Evolutionary conservation across 2,888 invertebrate species (phyloP), one percentile per base, ranked within the genome.

Genomic region (Danaus chrysippus): DNA sequence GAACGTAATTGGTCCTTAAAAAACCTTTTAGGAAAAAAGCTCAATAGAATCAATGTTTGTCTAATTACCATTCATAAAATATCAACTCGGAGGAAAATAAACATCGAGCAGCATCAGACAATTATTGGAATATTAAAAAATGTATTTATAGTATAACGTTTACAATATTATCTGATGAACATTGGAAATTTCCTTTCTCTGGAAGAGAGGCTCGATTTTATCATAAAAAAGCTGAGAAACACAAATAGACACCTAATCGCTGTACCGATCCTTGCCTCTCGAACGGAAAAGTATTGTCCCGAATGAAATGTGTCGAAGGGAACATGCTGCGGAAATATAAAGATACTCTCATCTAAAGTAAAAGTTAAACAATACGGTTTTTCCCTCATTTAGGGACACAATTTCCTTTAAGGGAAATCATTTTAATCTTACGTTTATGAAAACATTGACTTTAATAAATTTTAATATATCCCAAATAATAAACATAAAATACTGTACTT

Each of bases 231-330:
- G 59, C 56, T 53, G 63, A 59, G 52, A 58, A 52, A 43, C 43
- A 56, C 58, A 54, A 54, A 23, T 54, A 34, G 41, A 54, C 62
- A 17, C 44, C 60, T 62, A 62, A 62, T 65, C 65, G 52, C 34
- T 13, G 41, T 42, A 55, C 44, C 60, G 59, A 60, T 60, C 58
- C 43, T 23, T 13, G 42, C 17, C 17, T 17, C 17, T 61, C 44
- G 41, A 52, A 57, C 62, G 65, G 65, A 65, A 65, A 44, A 54
- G 60, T 58, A 62, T 58, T 62, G 55, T 58, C 65, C 62, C 55
- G 49, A 43, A 42, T 53, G 60, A 65, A 65, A 58, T 65, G 62
- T 62, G 59, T 63, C 63, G 43, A 56, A 49, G 55, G 55, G 15
- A 43, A 60, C 54, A 13, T 17, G 41, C 43, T 46, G 42, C 54